Conservation (phyloP, 2,113 vertebrate species). For the Todiramphus chloris region DNA sequence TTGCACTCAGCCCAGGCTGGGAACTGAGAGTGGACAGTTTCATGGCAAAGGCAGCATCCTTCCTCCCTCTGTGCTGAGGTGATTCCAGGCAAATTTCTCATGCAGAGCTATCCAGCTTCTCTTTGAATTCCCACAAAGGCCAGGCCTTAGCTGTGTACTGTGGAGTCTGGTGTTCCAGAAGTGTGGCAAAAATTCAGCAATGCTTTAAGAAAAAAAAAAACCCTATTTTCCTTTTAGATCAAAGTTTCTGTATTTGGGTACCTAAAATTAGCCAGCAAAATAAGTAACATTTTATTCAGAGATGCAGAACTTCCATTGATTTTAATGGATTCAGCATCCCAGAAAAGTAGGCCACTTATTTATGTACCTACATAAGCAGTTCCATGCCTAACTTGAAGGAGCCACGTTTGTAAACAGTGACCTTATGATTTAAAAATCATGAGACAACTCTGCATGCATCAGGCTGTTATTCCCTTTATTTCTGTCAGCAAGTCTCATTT, state of each 20-base stretch:
- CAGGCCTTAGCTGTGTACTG: not conserved
- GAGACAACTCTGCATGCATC: slow-evolving; percentile 10
- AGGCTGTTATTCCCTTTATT: not conserved
- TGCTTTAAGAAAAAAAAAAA: not conserved
- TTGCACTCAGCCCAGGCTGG: not conserved
- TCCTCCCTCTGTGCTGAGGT: not conserved
- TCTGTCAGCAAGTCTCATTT: slow-evolving; percentile 1
- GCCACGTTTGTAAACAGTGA: slow-evolving; percentile 34
- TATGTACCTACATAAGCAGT: slow-evolving; percentile 35
- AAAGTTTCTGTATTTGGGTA: slow-evolving; percentile 43
- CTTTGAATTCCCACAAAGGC: not conserved
- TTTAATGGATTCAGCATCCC: slow-evolving; percentile 63
- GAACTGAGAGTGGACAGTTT: not conserved
- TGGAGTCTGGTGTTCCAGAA: not conserved
- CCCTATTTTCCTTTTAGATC: slow-evolving; percentile 17
- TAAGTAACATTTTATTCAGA: slow-evolving; percentile 33
- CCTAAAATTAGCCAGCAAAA: slow-evolving; percentile 50
- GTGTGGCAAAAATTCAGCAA: not conserved
- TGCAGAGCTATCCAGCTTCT: not conserved
- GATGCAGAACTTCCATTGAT: slow-evolving; percentile 53
- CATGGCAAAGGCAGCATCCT: not conserved
- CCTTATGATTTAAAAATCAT: slow-evolving; percentile 51
- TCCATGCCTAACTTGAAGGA: slow-evolving; percentile 31
- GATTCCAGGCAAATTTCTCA: not conserved
- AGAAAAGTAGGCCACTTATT: slow-evolving; percentile 61